Evolutionary conservation across 2,888 invertebrate species (phyloP).

Genomic region (Celastrina argiolus): DNA sequence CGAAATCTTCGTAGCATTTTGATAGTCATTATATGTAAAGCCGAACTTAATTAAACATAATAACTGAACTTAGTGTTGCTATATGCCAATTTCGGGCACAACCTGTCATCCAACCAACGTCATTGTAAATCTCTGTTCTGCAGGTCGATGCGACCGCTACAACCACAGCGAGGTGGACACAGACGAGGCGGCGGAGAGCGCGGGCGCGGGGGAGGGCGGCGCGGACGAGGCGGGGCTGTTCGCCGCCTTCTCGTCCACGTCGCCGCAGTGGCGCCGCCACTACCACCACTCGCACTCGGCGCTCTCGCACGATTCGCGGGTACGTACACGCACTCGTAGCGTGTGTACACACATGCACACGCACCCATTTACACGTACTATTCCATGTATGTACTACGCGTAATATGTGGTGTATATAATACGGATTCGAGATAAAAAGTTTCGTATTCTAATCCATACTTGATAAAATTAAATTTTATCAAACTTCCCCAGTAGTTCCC

Average conservation of each 20-base stretch:
- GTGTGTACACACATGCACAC: background rate
- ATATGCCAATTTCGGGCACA: too few species aligned
- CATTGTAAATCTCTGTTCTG: background rate
- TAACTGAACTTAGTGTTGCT: too few species aligned
- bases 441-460: too few species aligned
- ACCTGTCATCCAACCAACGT: too few species aligned
- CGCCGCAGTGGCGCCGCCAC: constrained; percentile 67
- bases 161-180: constrained; percentile 76
- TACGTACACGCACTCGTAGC: constrained; percentile 24
- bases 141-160: constrained; percentile 71
- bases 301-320: constrained; percentile 37
- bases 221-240: constrained; percentile 61
- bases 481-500: too few species aligned
- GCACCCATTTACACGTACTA: background rate
- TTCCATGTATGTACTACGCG: background rate
- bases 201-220: constrained; percentile 50
- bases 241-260: constrained; percentile 70
- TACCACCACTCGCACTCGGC: constrained; percentile 52
- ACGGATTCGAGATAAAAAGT: too few species aligned
- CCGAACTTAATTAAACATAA: too few species aligned
- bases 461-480: too few species aligned
- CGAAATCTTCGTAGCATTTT: too few species aligned
- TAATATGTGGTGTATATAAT: too few species aligned
- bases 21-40: too few species aligned
- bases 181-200: constrained; percentile 66